These are phyloP conservation scores for Eolophus roseicapilla DNA, from an alignment of 2,113 vertebrate genomes.

Conservation along the genomic window DNA sequence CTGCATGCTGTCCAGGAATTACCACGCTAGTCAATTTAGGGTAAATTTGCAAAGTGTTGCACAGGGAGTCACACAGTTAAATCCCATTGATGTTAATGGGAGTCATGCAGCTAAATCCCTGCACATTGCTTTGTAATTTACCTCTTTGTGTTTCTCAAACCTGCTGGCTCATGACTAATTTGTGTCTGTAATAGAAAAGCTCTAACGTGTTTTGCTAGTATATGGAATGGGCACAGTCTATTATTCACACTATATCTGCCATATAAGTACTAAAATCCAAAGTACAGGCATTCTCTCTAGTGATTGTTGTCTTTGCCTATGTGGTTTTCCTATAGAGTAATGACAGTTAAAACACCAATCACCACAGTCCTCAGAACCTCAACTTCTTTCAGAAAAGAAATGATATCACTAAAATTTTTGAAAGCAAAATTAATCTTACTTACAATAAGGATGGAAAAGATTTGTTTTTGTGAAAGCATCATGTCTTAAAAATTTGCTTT, in stretches of 20 bases:
- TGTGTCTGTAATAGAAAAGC: conserved; percentile 32
- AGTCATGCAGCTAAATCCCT: conserved; percentile 60
- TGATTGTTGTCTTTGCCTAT: neutral
- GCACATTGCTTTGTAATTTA: conserved; percentile 63
- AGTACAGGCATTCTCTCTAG: neutral
- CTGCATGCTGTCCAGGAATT: conserved; percentile 55
- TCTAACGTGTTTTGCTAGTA: neutral
- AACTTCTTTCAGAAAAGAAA: neutral
- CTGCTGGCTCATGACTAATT: conserved; percentile 59
- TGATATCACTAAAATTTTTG: neutral
- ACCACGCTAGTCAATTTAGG: conserved; percentile 50
- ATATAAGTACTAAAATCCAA: neutral
- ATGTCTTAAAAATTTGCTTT: neutral
- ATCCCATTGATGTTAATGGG: conserved; percentile 64
- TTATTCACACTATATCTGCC: neutral
- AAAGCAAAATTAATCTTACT: neutral
- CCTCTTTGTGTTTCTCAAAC: conserved; percentile 56
- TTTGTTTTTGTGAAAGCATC: neutral
- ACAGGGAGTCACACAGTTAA: conserved; percentile 43
- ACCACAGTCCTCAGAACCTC: neutral
- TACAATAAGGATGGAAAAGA: too few species aligned
- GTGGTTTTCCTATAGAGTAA: neutral
- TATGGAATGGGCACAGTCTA: neutral
- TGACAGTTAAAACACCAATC: neutral
- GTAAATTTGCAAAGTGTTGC: conserved; percentile 58